Evolutionary conservation across 2,888 invertebrate genomes (phyloP).

Genomic region (Laspeyria flexula): DNA sequence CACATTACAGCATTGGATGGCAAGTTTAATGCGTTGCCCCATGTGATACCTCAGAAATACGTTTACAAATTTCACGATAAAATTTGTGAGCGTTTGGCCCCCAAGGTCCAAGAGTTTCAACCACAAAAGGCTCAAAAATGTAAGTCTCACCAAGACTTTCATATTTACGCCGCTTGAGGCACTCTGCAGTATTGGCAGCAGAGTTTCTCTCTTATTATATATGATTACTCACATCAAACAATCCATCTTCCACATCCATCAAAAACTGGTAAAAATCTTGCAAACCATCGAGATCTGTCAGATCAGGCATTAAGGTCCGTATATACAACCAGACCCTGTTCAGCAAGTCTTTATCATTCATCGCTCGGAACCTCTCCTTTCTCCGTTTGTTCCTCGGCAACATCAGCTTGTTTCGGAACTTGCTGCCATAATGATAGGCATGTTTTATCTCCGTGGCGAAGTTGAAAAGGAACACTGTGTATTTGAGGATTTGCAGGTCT

Average conservation of each 20-base stretch:
- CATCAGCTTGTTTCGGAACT: constrained; percentile 8
- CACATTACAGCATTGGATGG: no score
- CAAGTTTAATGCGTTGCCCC: no score
- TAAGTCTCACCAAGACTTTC: no score
- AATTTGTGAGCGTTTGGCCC: no score
- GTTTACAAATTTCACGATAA: no score
- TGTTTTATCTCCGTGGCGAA: constrained; percentile 26
- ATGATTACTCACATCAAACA: constrained; percentile 59
- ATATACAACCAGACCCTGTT: constrained; percentile 40
- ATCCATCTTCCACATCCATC: constrained; percentile 39
- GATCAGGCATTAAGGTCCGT: constrained; percentile 8
- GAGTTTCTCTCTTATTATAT: not conserved
- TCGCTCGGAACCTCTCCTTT: constrained; percentile 8
- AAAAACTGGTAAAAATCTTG: constrained; percentile 46
- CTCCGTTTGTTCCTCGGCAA: constrained; percentile 41
- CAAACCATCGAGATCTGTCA: constrained; percentile 13
- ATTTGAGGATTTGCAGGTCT: constrained; percentile 64
- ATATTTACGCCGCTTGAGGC: no score
- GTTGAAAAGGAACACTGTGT: constrained; percentile 51
- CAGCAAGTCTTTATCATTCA: constrained; percentile 35
- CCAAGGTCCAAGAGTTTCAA: no score
- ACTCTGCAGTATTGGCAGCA: no score
- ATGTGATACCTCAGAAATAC: no score
- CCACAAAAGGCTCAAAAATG: no score
- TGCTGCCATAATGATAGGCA: not conserved